These are phyloP conservation scores for Plestiodon gilberti DNA, from an alignment of 2,113 vertebrate species.

Conservation along the genomic window DNA sequence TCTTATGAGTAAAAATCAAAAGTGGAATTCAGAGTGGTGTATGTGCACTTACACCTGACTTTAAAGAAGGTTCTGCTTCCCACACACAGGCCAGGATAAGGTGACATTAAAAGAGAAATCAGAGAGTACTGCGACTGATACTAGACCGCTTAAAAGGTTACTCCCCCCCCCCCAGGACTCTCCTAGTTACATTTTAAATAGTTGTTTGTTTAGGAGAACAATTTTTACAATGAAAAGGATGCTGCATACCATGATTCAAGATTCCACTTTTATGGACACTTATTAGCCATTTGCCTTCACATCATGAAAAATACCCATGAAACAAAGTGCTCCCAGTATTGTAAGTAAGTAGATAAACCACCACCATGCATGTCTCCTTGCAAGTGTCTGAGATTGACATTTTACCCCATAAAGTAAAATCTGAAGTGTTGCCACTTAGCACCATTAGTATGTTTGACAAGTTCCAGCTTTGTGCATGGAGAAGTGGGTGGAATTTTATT, in stretches of 20 bases:
- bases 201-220: background rate
- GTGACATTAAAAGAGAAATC: too few relatives aligned
- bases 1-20: background rate
- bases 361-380: background rate
- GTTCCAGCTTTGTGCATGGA: background rate
- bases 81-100: too few relatives aligned
- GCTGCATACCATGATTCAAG: background rate
- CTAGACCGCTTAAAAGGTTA: too few relatives aligned
- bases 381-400: background rate
- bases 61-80: background rate
- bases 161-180: too few relatives aligned
- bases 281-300: background rate
- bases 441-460: background rate
- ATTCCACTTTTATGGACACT: background rate
- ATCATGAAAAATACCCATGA: background rate
- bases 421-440: background rate
- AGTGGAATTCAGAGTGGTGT: background rate
- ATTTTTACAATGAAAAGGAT: slow-evolving; percentile 2
- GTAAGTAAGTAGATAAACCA: background rate
- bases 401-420: background rate
- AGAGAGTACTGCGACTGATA: too few relatives aligned
- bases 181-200: background rate
- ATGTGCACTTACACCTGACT: background rate
- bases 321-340: background rate
- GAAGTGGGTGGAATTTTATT: background rate